Evolutionary conservation across 2,888 invertebrate species (phyloP).

Genomic region (Tridacna gigas): DNA sequence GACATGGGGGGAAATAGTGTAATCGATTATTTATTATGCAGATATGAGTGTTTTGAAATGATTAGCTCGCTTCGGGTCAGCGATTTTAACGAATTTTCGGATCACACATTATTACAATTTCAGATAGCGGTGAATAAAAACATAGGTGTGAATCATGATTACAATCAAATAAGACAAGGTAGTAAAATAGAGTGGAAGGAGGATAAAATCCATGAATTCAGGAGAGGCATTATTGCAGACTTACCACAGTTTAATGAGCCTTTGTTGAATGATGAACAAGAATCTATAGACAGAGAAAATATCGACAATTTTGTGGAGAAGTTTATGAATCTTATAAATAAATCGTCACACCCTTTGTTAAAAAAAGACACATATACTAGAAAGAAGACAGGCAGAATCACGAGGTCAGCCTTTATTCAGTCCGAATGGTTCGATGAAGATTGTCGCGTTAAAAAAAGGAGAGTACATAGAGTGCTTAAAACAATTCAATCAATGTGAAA

Average conservation of each 20-base stretch:
- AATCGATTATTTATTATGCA: background rate
- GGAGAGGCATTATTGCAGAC: background rate
- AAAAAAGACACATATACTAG: background rate
- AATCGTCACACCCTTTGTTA: background rate
- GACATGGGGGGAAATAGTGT: background rate
- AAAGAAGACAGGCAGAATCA: too few relatives aligned
- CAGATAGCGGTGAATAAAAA: background rate
- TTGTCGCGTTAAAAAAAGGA: background rate
- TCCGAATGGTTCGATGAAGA: constrained; percentile 11
- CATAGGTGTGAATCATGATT: background rate
- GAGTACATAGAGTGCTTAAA: constrained; percentile 6
- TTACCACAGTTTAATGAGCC: background rate
- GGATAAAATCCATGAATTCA: background rate
- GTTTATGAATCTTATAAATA: background rate
- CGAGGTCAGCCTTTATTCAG: background rate
- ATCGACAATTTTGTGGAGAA: background rate
- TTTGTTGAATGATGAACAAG: background rate
- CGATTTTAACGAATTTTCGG: background rate
- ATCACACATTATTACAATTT: background rate
- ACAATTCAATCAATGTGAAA: background rate
- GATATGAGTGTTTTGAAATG: background rate
- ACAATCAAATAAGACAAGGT: background rate
- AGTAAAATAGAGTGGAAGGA: background rate
- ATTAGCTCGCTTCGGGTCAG: background rate
- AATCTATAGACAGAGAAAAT: background rate